phyloP scores from a whole-genome alignment of 1,140 invertebrate species.

The Phortica variegata region DNA sequence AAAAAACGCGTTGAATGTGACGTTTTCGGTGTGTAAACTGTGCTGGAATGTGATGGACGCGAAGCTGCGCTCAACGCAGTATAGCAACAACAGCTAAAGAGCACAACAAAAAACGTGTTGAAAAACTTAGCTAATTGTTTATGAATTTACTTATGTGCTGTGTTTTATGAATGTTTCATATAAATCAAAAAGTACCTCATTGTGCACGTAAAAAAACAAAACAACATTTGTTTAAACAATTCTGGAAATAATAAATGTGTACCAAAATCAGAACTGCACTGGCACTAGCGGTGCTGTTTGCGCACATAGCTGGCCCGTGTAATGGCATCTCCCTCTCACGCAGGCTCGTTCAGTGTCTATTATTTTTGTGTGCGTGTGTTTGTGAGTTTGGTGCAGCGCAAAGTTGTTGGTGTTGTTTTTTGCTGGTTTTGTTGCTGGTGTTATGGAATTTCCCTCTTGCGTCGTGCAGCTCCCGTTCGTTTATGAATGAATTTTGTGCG shows the following conservation, averaged over 20 bases:
- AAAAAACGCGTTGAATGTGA: slow-evolving; percentile 9
- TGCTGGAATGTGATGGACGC: slow-evolving; percentile 41
- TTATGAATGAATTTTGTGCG: slow-evolving; percentile 47
- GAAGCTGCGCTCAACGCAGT: slow-evolving; percentile 19
- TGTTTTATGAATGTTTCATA: slow-evolving; percentile 4
- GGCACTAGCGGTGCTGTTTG: slow-evolving; percentile 22
- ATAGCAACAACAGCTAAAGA: slow-evolving; percentile 11
- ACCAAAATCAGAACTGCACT: background rate
- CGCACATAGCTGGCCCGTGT: slow-evolving; percentile 15
- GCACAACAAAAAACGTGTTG: slow-evolving; percentile 5
- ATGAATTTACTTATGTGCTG: too few relatives aligned
- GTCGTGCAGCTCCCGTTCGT: slow-evolving; percentile 38
- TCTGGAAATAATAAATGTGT: background rate
- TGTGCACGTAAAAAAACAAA: slow-evolving; percentile 4
- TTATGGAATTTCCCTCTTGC: slow-evolving; percentile 35
- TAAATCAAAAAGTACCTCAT: slow-evolving; percentile 16
- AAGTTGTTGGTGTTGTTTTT: slow-evolving; percentile 27
- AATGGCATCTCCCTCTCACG: slow-evolving; percentile 29
- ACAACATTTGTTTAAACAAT: background rate
- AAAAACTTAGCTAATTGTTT: too few relatives aligned
- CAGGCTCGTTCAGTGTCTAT: slow-evolving; percentile 14
- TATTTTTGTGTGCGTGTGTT: slow-evolving; percentile 13
- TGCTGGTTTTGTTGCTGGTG: slow-evolving; percentile 11
- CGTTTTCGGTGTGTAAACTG: slow-evolving; percentile 35
- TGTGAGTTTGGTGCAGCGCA: slow-evolving; percentile 28